phyloP scores from a whole-genome alignment of 2,797 vertebrate genomes.

The Sebastes cheni region DNA sequence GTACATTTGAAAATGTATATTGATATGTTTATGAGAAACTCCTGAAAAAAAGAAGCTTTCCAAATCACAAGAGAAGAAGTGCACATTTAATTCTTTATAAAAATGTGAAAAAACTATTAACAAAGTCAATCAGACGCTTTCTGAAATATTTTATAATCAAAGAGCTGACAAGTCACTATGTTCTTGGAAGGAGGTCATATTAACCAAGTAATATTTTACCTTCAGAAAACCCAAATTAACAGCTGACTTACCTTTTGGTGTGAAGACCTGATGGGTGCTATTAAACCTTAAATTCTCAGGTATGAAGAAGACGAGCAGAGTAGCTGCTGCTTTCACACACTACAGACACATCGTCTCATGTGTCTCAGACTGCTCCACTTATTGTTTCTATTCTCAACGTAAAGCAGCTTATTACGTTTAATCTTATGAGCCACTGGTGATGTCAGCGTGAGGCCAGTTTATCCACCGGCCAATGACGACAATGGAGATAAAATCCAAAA shows the following conservation, averaged over 20 bases:
- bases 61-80: neutral
- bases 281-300: neutral
- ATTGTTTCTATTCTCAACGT: constrained; percentile 87
- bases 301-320: neutral
- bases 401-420: constrained; percentile 91
- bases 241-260: constrained; percentile 37
- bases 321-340: constrained; percentile 16
- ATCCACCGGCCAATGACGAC: neutral
- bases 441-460: constrained; percentile 40
- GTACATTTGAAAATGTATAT: neutral
- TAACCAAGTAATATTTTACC: neutral
- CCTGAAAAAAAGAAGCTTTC: neutral
- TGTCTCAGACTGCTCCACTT: constrained; percentile 82
- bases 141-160: neutral
- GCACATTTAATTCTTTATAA: neutral
- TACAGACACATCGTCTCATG: constrained; percentile 16
- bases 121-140: neutral
- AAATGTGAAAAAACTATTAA: neutral
- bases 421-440: constrained; percentile 82
- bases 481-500: too few relatives aligned
- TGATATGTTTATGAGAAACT: neutral
- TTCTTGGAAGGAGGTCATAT: neutral
- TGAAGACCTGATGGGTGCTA: neutral
- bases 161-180: neutral
- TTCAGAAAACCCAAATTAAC: neutral